phyloP scores from a whole-genome alignment of 2,113 vertebrate genomes.

The Ptychochromis oligacanthus region DNA sequence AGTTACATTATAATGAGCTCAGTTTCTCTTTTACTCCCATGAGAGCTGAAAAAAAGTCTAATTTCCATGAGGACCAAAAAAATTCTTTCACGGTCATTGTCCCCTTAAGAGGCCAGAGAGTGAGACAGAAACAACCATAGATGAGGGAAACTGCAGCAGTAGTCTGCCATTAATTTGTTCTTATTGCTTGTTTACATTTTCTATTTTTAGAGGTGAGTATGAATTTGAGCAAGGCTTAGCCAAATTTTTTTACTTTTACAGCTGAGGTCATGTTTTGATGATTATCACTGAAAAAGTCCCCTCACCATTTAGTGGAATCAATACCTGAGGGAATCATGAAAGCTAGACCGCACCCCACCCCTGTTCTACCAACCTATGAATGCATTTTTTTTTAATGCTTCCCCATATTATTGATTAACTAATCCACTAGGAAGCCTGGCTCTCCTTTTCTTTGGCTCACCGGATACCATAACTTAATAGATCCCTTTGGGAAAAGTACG shows the following conservation, averaged over 20 bases:
- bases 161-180: not conserved
- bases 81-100: constrained; percentile 14
- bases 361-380: constrained; percentile 53
- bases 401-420: constrained; percentile 76
- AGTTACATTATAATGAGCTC: constrained; percentile 63
- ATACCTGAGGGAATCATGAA: constrained; percentile 32
- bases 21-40: constrained; percentile 33
- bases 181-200: not conserved
- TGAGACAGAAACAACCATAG: not conserved
- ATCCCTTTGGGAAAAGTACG: constrained; percentile 74
- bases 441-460: constrained; percentile 58
- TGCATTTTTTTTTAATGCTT: constrained; percentile 66
- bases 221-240: not conserved
- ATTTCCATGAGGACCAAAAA: constrained; percentile 47
- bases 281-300: constrained; percentile 12
- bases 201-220: not conserved
- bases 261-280: not conserved
- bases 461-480: constrained; percentile 76
- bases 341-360: not conserved
- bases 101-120: constrained; percentile 1
- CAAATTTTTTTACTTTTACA: constrained; percentile 16
- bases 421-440: constrained; percentile 65
- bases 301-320: constrained; percentile 31
- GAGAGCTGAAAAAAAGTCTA: constrained; percentile 33
- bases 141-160: not conserved